Percentiles rank a stretch among this genome's conserved stretches.
Evolutionary conservation across 2,113 vertebrate species (phyloP).

Genomic region (Sebastes schlegelii): DNA sequence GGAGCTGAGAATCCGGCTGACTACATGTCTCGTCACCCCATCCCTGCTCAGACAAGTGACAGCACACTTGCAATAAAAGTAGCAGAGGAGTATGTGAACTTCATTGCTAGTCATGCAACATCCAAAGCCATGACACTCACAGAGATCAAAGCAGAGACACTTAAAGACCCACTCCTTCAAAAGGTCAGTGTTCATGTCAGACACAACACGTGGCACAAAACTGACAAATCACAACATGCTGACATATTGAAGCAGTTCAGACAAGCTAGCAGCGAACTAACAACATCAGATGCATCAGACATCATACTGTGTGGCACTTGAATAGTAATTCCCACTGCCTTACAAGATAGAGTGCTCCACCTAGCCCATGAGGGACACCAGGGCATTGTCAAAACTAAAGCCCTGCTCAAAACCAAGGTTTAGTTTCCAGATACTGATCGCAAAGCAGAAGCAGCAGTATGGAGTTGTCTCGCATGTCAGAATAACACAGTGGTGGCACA

Average conservation of each 20-base stretch:
- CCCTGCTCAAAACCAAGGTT: conserved; percentile 28
- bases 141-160: conserved; percentile 30
- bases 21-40: conserved; percentile 33
- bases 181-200: conserved; percentile 32
- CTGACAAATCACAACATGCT: neutral
- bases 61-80: conserved; percentile 38
- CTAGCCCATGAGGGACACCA: conserved; percentile 54
- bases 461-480: neutral
- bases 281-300: neutral
- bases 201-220: conserved; percentile 34
- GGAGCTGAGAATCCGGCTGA: conserved; percentile 44
- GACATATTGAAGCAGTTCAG: conserved; percentile 12
- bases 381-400: conserved; percentile 41
- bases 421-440: neutral
- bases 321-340: too few relatives aligned
- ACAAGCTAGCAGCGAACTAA: neutral
- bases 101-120: conserved; percentile 24
- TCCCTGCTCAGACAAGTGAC: neutral
- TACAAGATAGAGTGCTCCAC: conserved; percentile 23
- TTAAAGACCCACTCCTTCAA: conserved; percentile 14
- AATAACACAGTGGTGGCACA: conserved; percentile 8
- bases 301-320: conserved; percentile 17
- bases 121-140: conserved; percentile 40
- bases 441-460: conserved; percentile 2
- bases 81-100: conserved; percentile 53